These are phyloP conservation scores for Cryptoprocta ferox DNA, from an alignment of 2,797 vertebrate genomes.

Conservation along the genomic window DNA sequence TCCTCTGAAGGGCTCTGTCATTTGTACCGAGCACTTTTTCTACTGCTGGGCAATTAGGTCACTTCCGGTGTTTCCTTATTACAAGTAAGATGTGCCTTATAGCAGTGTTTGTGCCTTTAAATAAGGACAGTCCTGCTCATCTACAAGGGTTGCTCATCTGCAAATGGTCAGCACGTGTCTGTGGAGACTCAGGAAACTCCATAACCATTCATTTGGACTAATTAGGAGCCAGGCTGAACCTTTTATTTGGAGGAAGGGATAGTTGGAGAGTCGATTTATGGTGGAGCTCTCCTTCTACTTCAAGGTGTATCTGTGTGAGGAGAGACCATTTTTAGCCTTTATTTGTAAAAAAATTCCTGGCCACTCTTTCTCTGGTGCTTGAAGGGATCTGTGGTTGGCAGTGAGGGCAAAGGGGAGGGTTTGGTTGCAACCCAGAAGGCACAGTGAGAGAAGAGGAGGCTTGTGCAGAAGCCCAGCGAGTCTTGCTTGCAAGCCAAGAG, in stretches of 20 bases:
- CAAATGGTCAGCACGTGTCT: neutral
- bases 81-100: neutral
- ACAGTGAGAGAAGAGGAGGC: constrained; percentile 42
- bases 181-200: neutral
- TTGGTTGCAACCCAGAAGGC: constrained; percentile 60
- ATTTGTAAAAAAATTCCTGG: constrained; percentile 58
- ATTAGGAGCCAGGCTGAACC: neutral
- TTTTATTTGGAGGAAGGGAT: constrained; percentile 35
- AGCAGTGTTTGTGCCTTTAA: neutral
- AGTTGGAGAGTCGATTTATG: constrained; percentile 36
- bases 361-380: constrained; percentile 51
- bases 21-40: neutral
- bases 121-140: neutral
- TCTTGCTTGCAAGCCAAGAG: constrained; percentile 83
- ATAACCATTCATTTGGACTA: neutral
- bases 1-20: neutral
- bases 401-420: constrained; percentile 63
- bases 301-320: constrained; percentile 60
- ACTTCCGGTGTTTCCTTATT: neutral
- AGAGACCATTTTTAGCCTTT: constrained; percentile 62
- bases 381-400: constrained; percentile 65
- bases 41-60: neutral
- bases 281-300: constrained; percentile 36
- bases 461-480: constrained; percentile 75
- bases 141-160: neutral